Evolutionary conservation across 2,113 vertebrate species (phyloP).

Genomic region (Zosterops borbonicus): DNA sequence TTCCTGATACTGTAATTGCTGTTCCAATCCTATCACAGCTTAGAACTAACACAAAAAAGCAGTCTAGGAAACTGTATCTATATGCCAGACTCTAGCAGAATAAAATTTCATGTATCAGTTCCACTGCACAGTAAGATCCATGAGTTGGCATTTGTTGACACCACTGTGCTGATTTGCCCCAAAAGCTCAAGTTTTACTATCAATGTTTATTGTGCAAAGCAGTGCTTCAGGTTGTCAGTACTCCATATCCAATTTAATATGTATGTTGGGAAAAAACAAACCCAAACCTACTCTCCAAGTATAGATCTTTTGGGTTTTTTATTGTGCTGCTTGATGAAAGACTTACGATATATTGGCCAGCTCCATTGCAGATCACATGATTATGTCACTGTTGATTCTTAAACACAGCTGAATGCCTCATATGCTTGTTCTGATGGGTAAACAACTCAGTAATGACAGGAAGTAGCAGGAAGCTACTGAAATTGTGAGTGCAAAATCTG

Average conservation of each 20-base stretch:
- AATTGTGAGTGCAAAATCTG: neutral
- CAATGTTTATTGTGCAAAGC: neutral
- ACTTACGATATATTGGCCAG: neutral
- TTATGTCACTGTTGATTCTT: neutral
- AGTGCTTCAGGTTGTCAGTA: neutral
- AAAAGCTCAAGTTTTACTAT: neutral
- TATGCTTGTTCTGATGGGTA: neutral
- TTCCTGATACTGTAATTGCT: neutral
- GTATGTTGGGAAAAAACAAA: neutral
- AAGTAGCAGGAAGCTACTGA: neutral
- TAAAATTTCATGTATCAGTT: neutral
- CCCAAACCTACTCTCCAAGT: neutral
- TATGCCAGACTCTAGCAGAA: neutral
- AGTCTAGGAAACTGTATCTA: neutral
- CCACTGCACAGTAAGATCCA: neutral
- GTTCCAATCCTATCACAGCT: neutral
- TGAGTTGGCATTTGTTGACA: neutral
- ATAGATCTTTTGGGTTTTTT: neutral
- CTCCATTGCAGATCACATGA: neutral
- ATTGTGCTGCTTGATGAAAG: neutral
- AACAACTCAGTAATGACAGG: neutral
- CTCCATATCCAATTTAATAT: neutral
- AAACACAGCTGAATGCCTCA: neutral
- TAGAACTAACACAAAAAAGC: neutral
- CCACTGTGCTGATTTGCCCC: neutral